phyloP scores from a whole-genome alignment of 2,888 invertebrate genomes.

The Luperina nickerlii region DNA sequence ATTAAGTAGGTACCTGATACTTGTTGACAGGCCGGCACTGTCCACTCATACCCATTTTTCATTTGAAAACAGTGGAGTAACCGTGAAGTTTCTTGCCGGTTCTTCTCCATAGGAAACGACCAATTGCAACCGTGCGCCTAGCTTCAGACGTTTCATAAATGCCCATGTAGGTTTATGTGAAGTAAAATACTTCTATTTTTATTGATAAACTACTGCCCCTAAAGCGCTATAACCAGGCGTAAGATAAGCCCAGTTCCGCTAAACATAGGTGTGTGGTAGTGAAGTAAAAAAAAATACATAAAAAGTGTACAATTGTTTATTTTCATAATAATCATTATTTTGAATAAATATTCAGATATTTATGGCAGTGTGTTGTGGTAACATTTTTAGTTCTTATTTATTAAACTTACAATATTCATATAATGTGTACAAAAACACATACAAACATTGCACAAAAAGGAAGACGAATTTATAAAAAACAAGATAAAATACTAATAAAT shows the following conservation, averaged over 20 bases:
- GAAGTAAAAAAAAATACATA: slow-evolving; percentile 56
- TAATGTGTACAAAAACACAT: slow-evolving; percentile 1
- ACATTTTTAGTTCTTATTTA: slow-evolving; percentile 47
- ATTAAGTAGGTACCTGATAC: no score
- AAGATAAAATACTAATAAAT: slow-evolving; percentile 21
- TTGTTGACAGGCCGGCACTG: no score
- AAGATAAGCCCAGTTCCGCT: background rate
- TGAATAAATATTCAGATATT: slow-evolving; percentile 58
- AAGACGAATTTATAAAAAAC: slow-evolving; percentile 52
- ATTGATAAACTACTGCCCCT: background rate
- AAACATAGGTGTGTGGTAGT: background rate
- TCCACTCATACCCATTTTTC: no score
- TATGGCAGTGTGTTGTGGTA: slow-evolving; percentile 69
- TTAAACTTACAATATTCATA: slow-evolving; percentile 46
- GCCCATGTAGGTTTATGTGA: no score
- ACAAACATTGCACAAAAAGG: slow-evolving; percentile 56
- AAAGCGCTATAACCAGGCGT: background rate
- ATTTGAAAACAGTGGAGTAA: no score
- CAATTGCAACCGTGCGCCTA: no score
- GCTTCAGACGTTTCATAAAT: no score
- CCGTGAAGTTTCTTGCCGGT: no score
- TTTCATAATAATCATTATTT: slow-evolving; percentile 62
- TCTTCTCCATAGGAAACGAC: no score
- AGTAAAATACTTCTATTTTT: background rate
- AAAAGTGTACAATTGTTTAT: slow-evolving; percentile 68